These are phyloP conservation scores for Octonoba sinensis DNA, from an alignment of 2,888 invertebrate genomes.

Conservation along the genomic window DNA sequence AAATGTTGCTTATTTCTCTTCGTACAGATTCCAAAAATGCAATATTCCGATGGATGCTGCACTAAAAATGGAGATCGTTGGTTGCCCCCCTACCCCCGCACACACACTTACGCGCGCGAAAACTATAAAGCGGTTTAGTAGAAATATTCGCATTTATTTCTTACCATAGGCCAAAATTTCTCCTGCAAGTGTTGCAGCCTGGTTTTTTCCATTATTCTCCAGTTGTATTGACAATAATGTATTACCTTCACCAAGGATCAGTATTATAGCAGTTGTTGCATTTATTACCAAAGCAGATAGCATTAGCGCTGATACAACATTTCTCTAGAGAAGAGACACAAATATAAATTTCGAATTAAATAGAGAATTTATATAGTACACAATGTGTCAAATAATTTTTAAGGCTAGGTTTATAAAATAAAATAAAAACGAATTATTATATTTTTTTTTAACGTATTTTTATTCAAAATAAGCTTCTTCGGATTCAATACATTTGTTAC, in stretches of 20 bases:
- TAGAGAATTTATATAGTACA: not conserved
- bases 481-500: too few species aligned
- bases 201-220: slow-evolving; percentile 4
- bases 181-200: not conserved
- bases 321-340: slow-evolving; percentile 8
- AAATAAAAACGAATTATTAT: not conserved
- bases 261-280: slow-evolving; percentile 27
- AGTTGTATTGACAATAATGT: slow-evolving; percentile 30
- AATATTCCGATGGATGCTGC: not conserved
- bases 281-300: slow-evolving; percentile 30
- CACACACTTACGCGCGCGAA: not conserved
- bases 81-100: too few species aligned
- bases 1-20: too few species aligned
- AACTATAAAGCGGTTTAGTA: not conserved
- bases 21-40: not conserved
- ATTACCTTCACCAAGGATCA: slow-evolving; percentile 39
- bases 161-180: slow-evolving; percentile 46
- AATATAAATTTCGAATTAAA: not conserved
- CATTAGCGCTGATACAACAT: slow-evolving; percentile 27
- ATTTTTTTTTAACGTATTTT: too few species aligned
- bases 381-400: not conserved
- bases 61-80: too few species aligned
- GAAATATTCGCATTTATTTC: not conserved
- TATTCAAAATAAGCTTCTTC: too few species aligned
- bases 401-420: not conserved